A percentile compares a stretch with the other conserved stretches of the same genome.
Evolutionary conservation across 2,888 invertebrate genomes (phyloP).

Genomic region (Xanthorhoe spadicearia): DNA sequence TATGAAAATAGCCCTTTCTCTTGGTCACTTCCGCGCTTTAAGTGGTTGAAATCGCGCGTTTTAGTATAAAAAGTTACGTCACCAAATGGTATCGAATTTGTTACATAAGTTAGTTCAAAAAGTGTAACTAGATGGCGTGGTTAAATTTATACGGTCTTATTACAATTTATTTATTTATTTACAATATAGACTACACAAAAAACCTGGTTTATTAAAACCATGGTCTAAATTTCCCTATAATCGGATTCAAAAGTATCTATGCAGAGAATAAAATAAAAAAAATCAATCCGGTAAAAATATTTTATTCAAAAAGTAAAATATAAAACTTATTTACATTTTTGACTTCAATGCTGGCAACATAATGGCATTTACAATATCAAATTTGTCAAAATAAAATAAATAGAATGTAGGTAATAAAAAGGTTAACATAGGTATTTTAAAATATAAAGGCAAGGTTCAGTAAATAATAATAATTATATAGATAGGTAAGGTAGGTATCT

Average conservation of each 20-base stretch:
- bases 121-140: too few relatives aligned
- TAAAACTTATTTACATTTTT: conserved; percentile 31
- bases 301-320: conserved; percentile 25
- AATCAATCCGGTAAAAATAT: conserved; percentile 12
- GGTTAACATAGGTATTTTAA: background rate
- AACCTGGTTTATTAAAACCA: too few relatives aligned
- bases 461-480: conserved; percentile 3
- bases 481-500: too few relatives aligned
- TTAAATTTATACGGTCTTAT: too few relatives aligned
- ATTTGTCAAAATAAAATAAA: conserved; percentile 15
- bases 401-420: background rate
- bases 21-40: conserved; percentile 9
- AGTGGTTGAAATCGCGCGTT: conserved; percentile 9
- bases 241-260: too few relatives aligned
- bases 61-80: background rate
- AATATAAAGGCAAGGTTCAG: background rate
- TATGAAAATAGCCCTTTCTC: conserved; percentile 12
- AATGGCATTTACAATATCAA: conserved; percentile 32
- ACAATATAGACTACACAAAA: too few relatives aligned
- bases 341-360: conserved; percentile 30
- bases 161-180: too few relatives aligned
- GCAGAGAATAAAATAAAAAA: too few relatives aligned
- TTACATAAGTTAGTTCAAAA: too few relatives aligned
- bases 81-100: background rate
- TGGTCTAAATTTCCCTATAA: too few relatives aligned